Conservation (phyloP, 2,888 invertebrate species). For the Incurvaria masculella region DNA sequence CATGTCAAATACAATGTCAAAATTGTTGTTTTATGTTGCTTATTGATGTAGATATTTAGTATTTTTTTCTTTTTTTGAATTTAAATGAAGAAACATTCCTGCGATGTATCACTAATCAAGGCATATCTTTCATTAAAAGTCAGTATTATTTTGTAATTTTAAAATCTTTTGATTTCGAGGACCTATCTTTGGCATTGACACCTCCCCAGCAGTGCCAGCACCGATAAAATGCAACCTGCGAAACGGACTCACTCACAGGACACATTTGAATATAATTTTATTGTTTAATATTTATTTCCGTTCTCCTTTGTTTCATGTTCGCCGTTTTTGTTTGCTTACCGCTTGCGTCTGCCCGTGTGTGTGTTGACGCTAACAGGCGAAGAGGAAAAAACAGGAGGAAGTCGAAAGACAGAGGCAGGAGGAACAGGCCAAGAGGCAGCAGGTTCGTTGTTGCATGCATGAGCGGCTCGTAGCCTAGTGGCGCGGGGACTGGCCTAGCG, state of each 20-base stretch:
- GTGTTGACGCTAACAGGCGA: too few species aligned
- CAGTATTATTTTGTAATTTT: not conserved
- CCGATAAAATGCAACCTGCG: constrained; percentile 11
- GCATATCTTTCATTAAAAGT: too few species aligned
- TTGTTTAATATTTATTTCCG: not conserved
- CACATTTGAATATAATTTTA: not conserved
- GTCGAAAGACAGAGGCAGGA: constrained; percentile 79
- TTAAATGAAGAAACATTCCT: too few species aligned
- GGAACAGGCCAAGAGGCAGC: constrained; percentile 81
- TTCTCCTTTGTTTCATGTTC: constrained; percentile 49
- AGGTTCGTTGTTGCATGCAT: constrained; percentile 66
- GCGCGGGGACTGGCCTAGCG: too few species aligned
- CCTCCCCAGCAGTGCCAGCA: constrained; percentile 5
- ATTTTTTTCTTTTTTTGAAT: too few species aligned
- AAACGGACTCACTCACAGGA: too few species aligned
- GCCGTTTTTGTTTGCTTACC: constrained; percentile 40
- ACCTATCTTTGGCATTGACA: constrained; percentile 1
- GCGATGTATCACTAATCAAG: too few species aligned
- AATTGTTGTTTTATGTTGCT: too few species aligned
- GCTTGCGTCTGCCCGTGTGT: constrained; percentile 20
- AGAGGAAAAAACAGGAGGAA: constrained; percentile 82
- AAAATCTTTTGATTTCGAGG: not conserved
- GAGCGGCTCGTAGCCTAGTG: too few species aligned
- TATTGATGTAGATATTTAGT: too few species aligned
- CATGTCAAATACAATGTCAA: too few species aligned